Conservation (phyloP, 2,888 invertebrate species). For the Conistra vaccinii region DNA sequence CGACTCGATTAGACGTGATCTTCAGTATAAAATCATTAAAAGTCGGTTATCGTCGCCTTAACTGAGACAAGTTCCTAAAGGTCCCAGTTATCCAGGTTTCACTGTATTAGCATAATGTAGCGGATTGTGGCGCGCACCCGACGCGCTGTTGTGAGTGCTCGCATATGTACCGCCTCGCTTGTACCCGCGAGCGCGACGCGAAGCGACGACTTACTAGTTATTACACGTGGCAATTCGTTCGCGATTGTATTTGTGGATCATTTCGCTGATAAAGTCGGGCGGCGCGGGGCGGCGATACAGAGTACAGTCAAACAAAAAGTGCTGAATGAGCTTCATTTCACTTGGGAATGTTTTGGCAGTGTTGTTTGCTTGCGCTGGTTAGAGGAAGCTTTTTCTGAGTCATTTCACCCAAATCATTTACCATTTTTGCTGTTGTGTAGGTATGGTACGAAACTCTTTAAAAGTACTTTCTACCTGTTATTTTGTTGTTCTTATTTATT, state of each 20-base stretch:
- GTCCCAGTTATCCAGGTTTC: too few species aligned
- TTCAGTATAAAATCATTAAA: too few species aligned
- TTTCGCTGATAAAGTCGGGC: not conserved
- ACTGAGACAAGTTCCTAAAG: too few species aligned
- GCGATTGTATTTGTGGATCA: conserved; percentile 10
- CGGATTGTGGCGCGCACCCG: too few species aligned
- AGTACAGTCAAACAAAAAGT: conserved; percentile 25
- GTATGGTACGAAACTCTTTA: not conserved
- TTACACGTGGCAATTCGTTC: not conserved
- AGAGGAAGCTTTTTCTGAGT: not conserved
- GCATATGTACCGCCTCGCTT: too few species aligned
- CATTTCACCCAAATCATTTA: not conserved
- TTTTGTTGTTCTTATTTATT: not conserved
- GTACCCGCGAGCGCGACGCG: not conserved
- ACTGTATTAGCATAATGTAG: too few species aligned
- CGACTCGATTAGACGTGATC: too few species aligned
- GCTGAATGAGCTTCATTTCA: conserved; percentile 16
- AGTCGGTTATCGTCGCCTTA: too few species aligned
- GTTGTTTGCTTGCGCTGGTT: conserved; percentile 5
- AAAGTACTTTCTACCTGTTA: not conserved
- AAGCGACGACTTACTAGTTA: conserved; percentile 4
- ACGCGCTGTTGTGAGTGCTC: too few species aligned
- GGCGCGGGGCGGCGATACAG: not conserved
- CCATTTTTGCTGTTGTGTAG: conserved; percentile 5
- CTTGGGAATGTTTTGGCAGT: conserved; percentile 8